Evolutionary conservation across 2,797 vertebrate species (phyloP).

Genomic region (Dallia pectoralis): DNA sequence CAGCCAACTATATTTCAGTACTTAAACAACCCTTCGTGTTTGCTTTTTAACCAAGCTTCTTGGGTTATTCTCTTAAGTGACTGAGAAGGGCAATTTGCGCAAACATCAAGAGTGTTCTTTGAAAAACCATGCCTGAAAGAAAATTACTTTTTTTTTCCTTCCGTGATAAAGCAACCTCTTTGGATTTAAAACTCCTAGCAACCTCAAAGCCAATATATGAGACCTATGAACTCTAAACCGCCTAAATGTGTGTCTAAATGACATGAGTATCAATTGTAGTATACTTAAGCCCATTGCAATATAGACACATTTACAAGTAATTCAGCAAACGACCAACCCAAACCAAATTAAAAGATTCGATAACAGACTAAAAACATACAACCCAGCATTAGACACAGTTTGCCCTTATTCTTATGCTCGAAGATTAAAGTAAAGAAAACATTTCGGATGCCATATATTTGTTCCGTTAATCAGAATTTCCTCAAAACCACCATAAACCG

Average conservation of each 20-base stretch:
- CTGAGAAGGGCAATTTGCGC: constrained; percentile 29
- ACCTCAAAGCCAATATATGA: no score
- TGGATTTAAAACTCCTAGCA: no score
- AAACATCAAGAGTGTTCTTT: constrained; percentile 6
- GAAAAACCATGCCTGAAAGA: background rate
- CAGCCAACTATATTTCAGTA: constrained; percentile 29
- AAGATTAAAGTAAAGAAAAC: background rate
- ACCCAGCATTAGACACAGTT: background rate
- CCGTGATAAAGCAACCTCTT: background rate
- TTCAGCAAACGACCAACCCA: background rate
- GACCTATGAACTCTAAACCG: background rate
- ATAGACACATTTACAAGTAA: background rate
- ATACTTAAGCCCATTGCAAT: background rate
- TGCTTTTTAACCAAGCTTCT: constrained; percentile 27
- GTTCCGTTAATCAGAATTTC: background rate
- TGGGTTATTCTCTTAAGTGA: constrained; percentile 19
- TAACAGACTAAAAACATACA: background rate
- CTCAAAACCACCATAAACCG: background rate
- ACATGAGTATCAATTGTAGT: background rate
- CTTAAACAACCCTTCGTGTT: constrained; percentile 34
- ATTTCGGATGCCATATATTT: background rate
- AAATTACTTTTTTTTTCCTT: background rate
- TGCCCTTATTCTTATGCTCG: background rate
- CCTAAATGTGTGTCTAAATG: background rate
- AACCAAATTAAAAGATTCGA: background rate